Evolutionary conservation across 1,140 invertebrate species (phyloP), one percentile per base, ranked within the genome.

Genomic region (Bathynomus jamesi): DNA sequence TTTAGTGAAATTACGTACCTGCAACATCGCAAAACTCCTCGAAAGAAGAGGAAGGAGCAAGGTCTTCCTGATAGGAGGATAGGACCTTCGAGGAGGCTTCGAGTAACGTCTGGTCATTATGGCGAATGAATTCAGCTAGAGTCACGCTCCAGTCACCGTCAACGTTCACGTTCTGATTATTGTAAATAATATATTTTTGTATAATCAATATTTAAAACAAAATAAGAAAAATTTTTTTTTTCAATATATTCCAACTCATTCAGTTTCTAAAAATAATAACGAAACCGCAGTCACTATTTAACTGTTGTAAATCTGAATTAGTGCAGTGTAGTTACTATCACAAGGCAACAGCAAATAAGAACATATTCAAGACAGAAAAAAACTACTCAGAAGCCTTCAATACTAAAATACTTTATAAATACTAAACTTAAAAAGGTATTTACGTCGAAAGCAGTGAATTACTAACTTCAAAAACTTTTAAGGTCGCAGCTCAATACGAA

Each of bases 121-220:
- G 89, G 4, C 96, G 87, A 78, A 98, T 94, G 80, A 92, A 96
- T 80, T 96, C 93, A 28, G 95, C 95, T 70, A 98, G 83, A 72
- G 89, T 87, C 4, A 88, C 86, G 4, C 93, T 88, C 95, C 95
- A 98, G 74, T 92, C 89, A 68, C 91, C 89, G 71, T 90, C 89
- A 67, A 65, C 76, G 4, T 78, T 71, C 21, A 86, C 86, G 11
- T 86, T 85, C 28, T 77, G 76, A 29, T n/a, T n/a, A n/a, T n/a
- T n/a, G n/a, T n/a, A n/a, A n/a, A n/a, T n/a, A 62, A 71, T 3
- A 61, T 70, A n/a, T 63, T 63, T 29, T 8, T 65, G 7, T 27
- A 4, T n/a, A 65, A 8, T 70, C 10, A 62, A 13, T 62, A 70
- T 28, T 40, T 27, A 1, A 1, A 61, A 11, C n/a, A 32, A 21